Evolutionary conservation across 2,888 invertebrate species (phyloP).

Genomic region (Empis livida): DNA sequence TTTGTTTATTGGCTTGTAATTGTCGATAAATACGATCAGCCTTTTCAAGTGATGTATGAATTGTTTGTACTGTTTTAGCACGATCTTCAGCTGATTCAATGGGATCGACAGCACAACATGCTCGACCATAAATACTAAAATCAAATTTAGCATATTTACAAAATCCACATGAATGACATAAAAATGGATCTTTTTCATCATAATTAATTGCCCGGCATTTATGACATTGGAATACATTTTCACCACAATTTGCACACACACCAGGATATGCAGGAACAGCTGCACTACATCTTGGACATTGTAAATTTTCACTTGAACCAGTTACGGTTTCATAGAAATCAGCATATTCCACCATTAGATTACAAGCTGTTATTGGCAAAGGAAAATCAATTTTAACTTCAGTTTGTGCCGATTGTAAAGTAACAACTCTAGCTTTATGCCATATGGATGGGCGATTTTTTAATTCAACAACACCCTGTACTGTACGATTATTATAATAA

Average conservation of each 20-base stretch:
- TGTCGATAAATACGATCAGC: conserved; percentile 90
- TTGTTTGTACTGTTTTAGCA: conserved; percentile 84
- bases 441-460: conserved; percentile 94
- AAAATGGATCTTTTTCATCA: conserved; percentile 96
- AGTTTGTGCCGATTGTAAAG: conserved; percentile 79
- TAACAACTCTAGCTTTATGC: conserved; percentile 93
- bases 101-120: conserved; percentile 93
- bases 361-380: conserved; percentile 92
- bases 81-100: conserved; percentile 95
- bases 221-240: conserved; percentile 98
- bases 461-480: conserved; percentile 92
- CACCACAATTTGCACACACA: conserved; percentile 73
- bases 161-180: conserved; percentile 97
- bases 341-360: conserved; percentile 95
- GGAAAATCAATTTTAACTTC: conserved; percentile 96
- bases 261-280: conserved; percentile 96
- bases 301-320: conserved; percentile 76
- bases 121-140: conserved; percentile 78
- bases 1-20: conserved; percentile 78
- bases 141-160: conserved; percentile 99
- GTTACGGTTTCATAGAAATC: conserved; percentile 96
- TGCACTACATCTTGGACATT: conserved; percentile 92
- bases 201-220: conserved; percentile 98
- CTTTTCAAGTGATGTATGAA: conserved; percentile 82
- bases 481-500: conserved; percentile 91